These are phyloP conservation scores for Nasonia longicornis DNA, from an alignment of 1,140 invertebrate species.

Conservation along the genomic window DNA sequence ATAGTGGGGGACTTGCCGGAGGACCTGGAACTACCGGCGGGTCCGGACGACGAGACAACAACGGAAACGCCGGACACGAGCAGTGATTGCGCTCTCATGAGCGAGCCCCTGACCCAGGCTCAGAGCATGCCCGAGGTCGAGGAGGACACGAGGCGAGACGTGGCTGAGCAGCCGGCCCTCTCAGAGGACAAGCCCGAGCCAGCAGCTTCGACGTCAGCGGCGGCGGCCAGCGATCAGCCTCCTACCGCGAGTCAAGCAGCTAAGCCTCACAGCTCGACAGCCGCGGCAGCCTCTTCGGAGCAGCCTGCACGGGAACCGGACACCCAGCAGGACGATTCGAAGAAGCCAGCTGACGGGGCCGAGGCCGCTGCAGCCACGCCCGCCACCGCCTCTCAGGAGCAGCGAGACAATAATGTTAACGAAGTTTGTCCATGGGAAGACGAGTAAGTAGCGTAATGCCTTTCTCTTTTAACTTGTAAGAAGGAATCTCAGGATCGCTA, in stretches of 20 bases:
- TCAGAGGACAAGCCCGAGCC: not conserved
- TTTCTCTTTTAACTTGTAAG: not conserved
- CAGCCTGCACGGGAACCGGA: slow-evolving; percentile 44
- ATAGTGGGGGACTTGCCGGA: slow-evolving; percentile 73
- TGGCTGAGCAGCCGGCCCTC: not conserved
- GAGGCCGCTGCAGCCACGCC: slow-evolving; percentile 49
- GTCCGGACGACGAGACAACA: slow-evolving; percentile 52
- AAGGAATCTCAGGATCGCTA: too few relatives aligned
- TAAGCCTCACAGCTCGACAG: not conserved
- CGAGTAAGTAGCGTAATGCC: slow-evolving; percentile 76
- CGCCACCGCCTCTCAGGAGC: slow-evolving; percentile 55
- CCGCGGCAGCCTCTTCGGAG: not conserved
- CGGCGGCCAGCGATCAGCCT: not conserved
- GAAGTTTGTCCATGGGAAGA: slow-evolving; percentile 91
- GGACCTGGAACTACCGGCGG: slow-evolving; percentile 49
- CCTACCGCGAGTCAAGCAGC: not conserved
- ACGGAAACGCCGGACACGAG: slow-evolving; percentile 49
- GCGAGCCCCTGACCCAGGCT: slow-evolving; percentile 41
- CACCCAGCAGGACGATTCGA: slow-evolving; percentile 55
- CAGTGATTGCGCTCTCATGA: slow-evolving; percentile 45
- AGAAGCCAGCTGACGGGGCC: slow-evolving; percentile 63
- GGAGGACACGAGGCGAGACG: slow-evolving; percentile 25
- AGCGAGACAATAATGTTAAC: slow-evolving; percentile 75
- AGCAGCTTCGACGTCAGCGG: not conserved
- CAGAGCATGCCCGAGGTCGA: slow-evolving; percentile 22